phyloP scores from a whole-genome alignment of 92 coral and sea anemone species.

The Epizoanthus stellaris region DNA sequence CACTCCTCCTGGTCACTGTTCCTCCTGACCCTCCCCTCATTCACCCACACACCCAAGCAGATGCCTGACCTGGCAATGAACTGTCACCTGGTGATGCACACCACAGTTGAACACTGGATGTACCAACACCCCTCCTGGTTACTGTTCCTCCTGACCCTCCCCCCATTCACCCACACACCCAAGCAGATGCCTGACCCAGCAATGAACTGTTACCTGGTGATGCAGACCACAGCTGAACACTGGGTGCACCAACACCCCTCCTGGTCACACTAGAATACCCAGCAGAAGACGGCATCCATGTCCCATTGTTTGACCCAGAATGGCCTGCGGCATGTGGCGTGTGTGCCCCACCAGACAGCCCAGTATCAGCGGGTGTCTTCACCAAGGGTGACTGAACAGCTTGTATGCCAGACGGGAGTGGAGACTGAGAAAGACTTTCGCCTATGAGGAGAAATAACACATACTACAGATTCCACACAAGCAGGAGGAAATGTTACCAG shows the following conservation, averaged over 20 bases:
- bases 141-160: too few species aligned
- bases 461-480: too few species aligned
- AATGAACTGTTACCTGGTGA: slow-evolving; percentile 33
- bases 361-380: background rate
- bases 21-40: too few species aligned
- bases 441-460: background rate
- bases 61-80: too few species aligned
- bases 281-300: background rate
- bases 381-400: slow-evolving; percentile 5
- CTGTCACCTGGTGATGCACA: too few species aligned
- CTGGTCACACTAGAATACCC: slow-evolving; percentile 8
- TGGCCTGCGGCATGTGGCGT: slow-evolving; percentile 15
- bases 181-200: too few species aligned
- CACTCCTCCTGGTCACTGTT: too few species aligned
- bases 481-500: too few species aligned
- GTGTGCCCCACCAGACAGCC: background rate
- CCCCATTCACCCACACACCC: too few species aligned
- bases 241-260: background rate
- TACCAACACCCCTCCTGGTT: too few species aligned
- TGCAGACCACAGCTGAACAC: slow-evolving; percentile 46
- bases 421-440: background rate
- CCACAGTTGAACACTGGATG: too few species aligned
- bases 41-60: too few species aligned
- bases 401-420: background rate
- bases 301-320: slow-evolving; percentile 18